phyloP scores from a whole-genome alignment of 2,113 vertebrate genomes.

The Microtus oregoni region DNA sequence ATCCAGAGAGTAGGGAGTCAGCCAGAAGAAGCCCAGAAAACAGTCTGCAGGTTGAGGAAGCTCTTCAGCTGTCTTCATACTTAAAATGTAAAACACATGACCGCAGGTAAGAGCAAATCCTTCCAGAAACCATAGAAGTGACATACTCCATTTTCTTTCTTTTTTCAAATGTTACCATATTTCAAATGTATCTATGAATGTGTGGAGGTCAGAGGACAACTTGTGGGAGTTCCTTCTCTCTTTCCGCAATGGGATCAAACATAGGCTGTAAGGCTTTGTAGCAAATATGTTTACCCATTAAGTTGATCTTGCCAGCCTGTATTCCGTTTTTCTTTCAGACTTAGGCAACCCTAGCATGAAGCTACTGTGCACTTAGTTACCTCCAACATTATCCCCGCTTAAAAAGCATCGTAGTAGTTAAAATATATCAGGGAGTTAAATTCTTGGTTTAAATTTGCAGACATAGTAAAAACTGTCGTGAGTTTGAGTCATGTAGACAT shows the following conservation, averaged over 20 bases:
- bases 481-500: not conserved
- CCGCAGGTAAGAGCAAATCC: slow-evolving; percentile 56
- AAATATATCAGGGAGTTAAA: not conserved
- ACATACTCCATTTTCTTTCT: not conserved
- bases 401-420: slow-evolving; percentile 26
- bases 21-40: not conserved
- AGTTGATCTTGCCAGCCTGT: not conserved
- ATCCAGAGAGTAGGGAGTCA: not conserved
- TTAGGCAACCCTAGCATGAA: slow-evolving; percentile 14
- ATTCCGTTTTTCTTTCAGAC: not conserved
- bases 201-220: not conserved
- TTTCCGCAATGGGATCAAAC: not conserved
- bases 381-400: not conserved
- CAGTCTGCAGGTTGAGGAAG: slow-evolving; percentile 48
- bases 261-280: not conserved
- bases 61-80: slow-evolving; percentile 49
- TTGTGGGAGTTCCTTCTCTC: not conserved
- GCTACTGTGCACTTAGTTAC: slow-evolving; percentile 3
- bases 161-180: not conserved
- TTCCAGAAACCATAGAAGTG: slow-evolving; percentile 38
- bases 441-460: slow-evolving; percentile 40
- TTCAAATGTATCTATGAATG: not conserved
- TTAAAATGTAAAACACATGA: slow-evolving; percentile 54
- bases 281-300: not conserved
- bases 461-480: slow-evolving; percentile 31